Conservation (phyloP, 2,113 vertebrate species). For the Micromys minutus region DNA sequence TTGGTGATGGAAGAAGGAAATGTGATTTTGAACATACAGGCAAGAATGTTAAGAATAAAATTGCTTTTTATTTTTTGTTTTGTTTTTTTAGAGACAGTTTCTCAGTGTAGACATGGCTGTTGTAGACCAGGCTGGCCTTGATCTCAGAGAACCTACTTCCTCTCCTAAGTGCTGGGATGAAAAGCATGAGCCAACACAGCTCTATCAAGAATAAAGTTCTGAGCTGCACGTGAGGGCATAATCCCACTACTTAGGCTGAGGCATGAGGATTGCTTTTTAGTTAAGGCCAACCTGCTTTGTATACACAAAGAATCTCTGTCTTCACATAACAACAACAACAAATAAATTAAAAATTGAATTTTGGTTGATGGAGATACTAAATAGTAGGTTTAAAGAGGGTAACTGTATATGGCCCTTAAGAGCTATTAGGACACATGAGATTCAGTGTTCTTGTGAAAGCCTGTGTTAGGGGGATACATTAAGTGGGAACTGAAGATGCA, state of each 20-base stretch:
- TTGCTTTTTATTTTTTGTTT: neutral
- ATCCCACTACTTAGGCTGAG: neutral
- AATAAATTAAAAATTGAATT: neutral
- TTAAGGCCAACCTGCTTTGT: neutral
- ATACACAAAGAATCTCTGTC: neutral
- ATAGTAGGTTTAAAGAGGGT: neutral
- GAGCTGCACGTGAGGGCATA: neutral
- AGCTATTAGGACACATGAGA: neutral
- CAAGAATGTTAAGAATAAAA: constrained; percentile 28
- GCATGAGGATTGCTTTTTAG: neutral
- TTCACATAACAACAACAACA: neutral
- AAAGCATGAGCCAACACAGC: neutral
- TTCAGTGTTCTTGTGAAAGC: constrained; percentile 54
- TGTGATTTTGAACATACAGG: neutral
- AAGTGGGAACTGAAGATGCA: constrained; percentile 23
- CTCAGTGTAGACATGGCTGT: neutral
- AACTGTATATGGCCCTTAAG: neutral
- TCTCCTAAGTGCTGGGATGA: neutral
- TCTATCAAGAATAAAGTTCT: neutral
- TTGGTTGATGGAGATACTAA: constrained; percentile 22
- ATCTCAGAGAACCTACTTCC: neutral
- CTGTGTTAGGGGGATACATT: constrained; percentile 25
- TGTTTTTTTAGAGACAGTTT: neutral
- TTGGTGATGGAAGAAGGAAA: neutral
- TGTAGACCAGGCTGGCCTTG: neutral